phyloP scores from a whole-genome alignment of 2,113 vertebrate species.

The Eptesicus fuscus region DNA sequence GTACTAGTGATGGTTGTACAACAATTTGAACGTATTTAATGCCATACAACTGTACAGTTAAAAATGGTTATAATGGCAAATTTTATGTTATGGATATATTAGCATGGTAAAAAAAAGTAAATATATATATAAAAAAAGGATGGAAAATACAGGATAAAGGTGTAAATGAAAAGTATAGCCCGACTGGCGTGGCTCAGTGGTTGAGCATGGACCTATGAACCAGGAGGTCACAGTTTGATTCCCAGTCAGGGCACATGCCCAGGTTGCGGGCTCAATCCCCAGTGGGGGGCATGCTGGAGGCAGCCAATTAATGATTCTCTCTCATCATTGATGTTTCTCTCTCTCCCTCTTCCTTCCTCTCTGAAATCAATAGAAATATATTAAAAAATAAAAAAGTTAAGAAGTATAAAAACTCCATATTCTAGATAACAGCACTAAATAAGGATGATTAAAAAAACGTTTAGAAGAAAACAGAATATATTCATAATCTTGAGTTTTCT shows the following conservation, averaged over 20 bases:
- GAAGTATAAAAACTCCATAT: background rate
- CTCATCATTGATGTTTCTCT: too few relatives aligned
- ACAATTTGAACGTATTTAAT: background rate
- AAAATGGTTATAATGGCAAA: background rate
- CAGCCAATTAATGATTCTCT: too few relatives aligned
- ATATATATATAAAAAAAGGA: background rate
- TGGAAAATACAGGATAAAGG: background rate
- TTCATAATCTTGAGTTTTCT: background rate
- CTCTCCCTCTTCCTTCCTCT: too few relatives aligned
- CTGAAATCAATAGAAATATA: too few relatives aligned
- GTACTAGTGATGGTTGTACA: background rate
- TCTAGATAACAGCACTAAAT: background rate
- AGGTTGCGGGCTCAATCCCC: too few relatives aligned
- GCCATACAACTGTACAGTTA: background rate
- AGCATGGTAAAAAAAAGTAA: background rate
- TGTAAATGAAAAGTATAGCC: background rate
- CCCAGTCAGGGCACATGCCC: too few relatives aligned
- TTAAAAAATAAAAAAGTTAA: background rate
- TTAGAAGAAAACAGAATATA: background rate
- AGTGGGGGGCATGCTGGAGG: too few relatives aligned
- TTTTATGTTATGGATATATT: background rate
- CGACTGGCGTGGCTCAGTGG: too few relatives aligned
- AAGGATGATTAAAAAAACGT: background rate
- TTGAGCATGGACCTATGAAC: too few relatives aligned
- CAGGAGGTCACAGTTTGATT: too few relatives aligned